These are phyloP conservation scores for Brachionus plicatilis DNA, from an alignment of 1,140 invertebrate species.

Conservation along the genomic window DNA sequence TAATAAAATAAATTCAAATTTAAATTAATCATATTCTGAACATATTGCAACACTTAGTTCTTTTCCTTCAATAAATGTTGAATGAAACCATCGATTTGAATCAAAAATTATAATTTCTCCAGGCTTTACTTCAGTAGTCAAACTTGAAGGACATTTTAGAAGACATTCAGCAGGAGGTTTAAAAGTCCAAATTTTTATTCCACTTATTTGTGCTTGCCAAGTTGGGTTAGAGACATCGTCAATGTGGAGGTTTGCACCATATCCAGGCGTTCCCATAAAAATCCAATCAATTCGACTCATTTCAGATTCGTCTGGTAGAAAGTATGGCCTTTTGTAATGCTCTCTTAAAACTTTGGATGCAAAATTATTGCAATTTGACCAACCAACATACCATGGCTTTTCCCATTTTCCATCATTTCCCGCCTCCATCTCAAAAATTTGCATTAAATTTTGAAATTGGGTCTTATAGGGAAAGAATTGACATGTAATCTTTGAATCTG, in stretches of 20 bases:
- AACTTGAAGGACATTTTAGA: constrained; percentile 63
- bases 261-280: constrained; percentile 85
- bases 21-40: constrained; percentile 75
- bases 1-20: neutral
- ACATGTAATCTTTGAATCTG: constrained; percentile 57
- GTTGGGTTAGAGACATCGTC: constrained; percentile 82
- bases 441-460: constrained; percentile 66
- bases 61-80: constrained; percentile 71
- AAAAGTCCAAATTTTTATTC: constrained; percentile 76
- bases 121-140: constrained; percentile 69
- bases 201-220: constrained; percentile 86
- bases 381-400: constrained; percentile 79
- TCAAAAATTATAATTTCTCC: constrained; percentile 74
- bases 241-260: constrained; percentile 88
- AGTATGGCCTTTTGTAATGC: constrained; percentile 78
- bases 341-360: constrained; percentile 68
- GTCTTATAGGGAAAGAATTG: constrained; percentile 86
- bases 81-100: constrained; percentile 90
- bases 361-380: constrained; percentile 77
- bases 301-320: constrained; percentile 74
- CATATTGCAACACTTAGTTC: constrained; percentile 90
- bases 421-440: constrained; percentile 69
- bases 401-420: constrained; percentile 61
- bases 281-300: constrained; percentile 85
- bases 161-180: constrained; percentile 82